Base-by-base conservation (phyloP, 2,888 invertebrate species). In the Prionchulus punctatus region DNA sequence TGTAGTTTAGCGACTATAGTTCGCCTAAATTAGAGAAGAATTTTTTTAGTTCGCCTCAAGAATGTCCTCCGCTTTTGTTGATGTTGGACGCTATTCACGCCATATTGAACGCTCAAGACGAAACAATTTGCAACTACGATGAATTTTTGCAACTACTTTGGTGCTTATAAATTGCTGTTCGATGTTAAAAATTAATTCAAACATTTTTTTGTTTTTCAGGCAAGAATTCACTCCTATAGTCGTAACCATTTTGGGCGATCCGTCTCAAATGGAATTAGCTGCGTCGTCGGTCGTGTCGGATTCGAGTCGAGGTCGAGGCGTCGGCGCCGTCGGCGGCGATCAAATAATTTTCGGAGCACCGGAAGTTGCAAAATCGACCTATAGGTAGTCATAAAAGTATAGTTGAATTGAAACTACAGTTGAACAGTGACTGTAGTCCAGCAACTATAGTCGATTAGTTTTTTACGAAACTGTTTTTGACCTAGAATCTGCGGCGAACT, bases 191-290 rank as follows among this genome's bases (percentile, higher is more conserved):
- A 36, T 36, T 12, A 36, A 36, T 36, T 36, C 36, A 36, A 7
- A 18, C 36, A 18, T 36, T 7, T 36, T 7, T 7, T 18, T 36
- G 36, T 12, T 36, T 60, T 61, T 1, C 63, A 73, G 91, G 91
- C 88, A 90, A 71, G 84, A 87, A 66, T 84, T 91, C 67, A 90
- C 89, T 66, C 91, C 91, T 0, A 83, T 86, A 1, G 75, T 91
- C 61, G 83, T 91, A 56, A 84, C 86, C 0, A 82, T 90, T 58
- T 77, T 91, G 1, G 90, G 90, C 0, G 85, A 88, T 7, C 90
- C 90, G 1, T 4, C 21, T 0, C 79, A 85, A 54, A 82, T 86
- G 59, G 86, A 86, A 65, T 84, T 83, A 67, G 83, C 83, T 65
- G 82, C 82, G 59, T 81, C 81, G 52, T 82, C 82, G 53, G 67